Percentiles rank a stretch among this genome's conserved stretches.
These are phyloP conservation scores for Bambusicola thoracicus DNA, from an alignment of 2,113 vertebrate genomes.

Conservation along the genomic window DNA sequence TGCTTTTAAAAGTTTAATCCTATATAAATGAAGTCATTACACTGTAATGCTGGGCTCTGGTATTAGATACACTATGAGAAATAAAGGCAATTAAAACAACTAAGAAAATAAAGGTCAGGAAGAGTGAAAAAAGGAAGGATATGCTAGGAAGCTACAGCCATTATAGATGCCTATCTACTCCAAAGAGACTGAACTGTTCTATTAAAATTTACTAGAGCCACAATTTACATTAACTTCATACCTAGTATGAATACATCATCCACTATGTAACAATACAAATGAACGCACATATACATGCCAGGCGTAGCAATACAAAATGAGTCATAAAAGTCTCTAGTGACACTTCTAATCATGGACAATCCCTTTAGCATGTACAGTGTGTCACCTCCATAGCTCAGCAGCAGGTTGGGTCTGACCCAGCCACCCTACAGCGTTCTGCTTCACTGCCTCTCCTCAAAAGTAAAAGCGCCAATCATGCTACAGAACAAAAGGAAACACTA, in stretches of 20 bases:
- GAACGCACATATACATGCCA: rapidly evolving
- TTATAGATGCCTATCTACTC: neutral
- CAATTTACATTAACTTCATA: neutral
- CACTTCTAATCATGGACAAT: rapidly evolving
- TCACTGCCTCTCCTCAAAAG: rapidly evolving
- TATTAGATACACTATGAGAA: neutral
- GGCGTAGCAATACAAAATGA: rapidly evolving
- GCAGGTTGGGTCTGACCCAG: rapidly evolving
- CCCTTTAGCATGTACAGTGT: rapidly evolving
- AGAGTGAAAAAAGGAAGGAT: neutral
- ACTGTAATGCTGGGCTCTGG: neutral
- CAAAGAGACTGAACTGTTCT: neutral
- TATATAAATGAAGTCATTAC: neutral
- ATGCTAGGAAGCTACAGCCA: neutral
- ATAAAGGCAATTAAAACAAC: neutral
- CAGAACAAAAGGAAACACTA: neutral
- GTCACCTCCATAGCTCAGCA: rapidly evolving
- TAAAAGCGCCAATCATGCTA: rapidly evolving
- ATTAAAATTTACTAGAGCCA: neutral
- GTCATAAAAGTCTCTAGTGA: rapidly evolving
- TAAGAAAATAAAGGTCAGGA: neutral
- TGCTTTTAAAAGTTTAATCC: neutral
- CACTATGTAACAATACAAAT: too few relatives aligned
- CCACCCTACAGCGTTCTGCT: rapidly evolving
- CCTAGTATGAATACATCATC: too few relatives aligned